phyloP scores from a whole-genome alignment of 2,797 vertebrate species.

The Hozukius guyotensis region DNA sequence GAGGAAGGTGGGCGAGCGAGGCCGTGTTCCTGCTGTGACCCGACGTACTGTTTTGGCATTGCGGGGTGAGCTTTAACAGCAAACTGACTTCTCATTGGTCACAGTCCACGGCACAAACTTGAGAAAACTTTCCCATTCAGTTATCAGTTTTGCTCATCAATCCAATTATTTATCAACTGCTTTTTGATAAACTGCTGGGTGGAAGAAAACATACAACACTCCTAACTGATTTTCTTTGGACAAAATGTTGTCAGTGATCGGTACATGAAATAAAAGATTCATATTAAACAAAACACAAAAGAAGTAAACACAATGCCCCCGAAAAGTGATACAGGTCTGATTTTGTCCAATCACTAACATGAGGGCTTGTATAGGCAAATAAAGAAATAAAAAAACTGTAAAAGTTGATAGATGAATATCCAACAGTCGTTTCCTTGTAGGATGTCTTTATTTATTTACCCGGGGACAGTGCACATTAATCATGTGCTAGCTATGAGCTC shows the following conservation, averaged over 20 bases:
- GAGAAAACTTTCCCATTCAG: not conserved
- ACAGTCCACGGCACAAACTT: not conserved
- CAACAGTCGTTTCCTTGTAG: not conserved
- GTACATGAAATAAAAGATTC: not conserved
- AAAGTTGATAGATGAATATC: not conserved
- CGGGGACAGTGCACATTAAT: not conserved
- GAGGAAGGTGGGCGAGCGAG: conserved; percentile 14
- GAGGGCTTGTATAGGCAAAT: too few species aligned
- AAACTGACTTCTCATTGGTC: not conserved
- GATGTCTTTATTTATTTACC: not conserved
- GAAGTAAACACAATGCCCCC: not conserved
- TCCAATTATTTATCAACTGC: not conserved
- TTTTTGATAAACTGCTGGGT: not conserved
- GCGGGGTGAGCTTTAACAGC: not conserved
- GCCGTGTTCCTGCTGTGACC: not conserved
- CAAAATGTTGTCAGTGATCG: not conserved
- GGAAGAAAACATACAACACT: not conserved
- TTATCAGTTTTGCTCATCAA: not conserved
- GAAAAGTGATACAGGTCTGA: not conserved
- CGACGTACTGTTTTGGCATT: not conserved
- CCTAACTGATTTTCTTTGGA: not conserved
- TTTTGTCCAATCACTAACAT: not conserved
- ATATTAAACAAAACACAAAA: not conserved
- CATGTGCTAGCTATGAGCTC: not conserved
- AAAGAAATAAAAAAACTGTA: too few species aligned